Conservation (phyloP, 1,140 invertebrate species). For the Anastrepha obliqua region DNA sequence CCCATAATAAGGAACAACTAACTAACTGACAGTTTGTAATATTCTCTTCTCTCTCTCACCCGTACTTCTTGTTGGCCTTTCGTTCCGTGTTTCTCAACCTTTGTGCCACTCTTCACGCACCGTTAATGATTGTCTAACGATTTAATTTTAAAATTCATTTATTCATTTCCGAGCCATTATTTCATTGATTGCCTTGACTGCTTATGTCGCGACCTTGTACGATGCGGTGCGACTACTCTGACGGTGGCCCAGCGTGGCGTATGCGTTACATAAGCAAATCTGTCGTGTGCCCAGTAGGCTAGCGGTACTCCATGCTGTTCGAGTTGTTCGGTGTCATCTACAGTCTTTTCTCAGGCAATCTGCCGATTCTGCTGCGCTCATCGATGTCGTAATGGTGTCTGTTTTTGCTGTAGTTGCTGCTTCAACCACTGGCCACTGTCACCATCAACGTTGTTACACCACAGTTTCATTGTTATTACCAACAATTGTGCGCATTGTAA, state of each 20-base stretch:
- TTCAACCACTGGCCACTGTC: too few species aligned
- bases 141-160: background rate
- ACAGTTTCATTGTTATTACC: slow-evolving; percentile 15
- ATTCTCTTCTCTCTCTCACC: background rate
- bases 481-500: too few species aligned
- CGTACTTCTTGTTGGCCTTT: too few species aligned
- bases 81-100: background rate
- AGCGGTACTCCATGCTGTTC: background rate
- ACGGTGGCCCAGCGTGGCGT: background rate
- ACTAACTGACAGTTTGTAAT: background rate
- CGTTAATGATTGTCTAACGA: background rate
- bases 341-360: background rate
- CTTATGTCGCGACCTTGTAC: background rate
- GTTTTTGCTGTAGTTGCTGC: background rate
- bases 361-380: background rate
- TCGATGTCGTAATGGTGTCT: background rate
- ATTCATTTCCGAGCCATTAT: slow-evolving; percentile 14
- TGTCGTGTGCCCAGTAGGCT: background rate
- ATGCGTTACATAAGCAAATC: background rate
- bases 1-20: background rate
- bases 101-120: background rate
- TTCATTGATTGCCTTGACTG: background rate
- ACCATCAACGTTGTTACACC: background rate
- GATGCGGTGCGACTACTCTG: too few species aligned
- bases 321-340: background rate